Percentiles rank a stretch among this genome's conserved stretches.
phyloP scores from a whole-genome alignment of 2,113 vertebrate genomes.

The Hipposideros armiger region DNA sequence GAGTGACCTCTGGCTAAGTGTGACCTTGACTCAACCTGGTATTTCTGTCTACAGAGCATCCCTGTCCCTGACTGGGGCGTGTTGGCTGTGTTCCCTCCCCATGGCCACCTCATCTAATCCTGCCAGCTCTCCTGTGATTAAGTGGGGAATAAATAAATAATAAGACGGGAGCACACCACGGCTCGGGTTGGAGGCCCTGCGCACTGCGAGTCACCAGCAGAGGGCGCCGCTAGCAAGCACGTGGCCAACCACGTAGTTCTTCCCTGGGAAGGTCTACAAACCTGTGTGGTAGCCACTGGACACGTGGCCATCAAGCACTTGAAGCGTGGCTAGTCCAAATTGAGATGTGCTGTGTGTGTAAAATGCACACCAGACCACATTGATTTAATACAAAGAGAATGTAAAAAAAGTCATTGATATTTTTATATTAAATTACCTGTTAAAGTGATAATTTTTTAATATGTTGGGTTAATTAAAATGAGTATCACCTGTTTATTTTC shows the following conservation, averaged over 20 bases:
- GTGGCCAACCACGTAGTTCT: neutral
- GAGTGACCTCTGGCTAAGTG: neutral
- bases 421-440: neutral
- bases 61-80: neutral
- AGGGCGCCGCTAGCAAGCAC: conserved; percentile 7
- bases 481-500: neutral
- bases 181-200: neutral
- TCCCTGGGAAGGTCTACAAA: neutral
- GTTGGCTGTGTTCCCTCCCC: too few relatives aligned
- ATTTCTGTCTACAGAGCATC: neutral
- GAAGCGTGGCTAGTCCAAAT: neutral
- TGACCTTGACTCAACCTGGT: neutral
- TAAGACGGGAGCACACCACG: too few relatives aligned
- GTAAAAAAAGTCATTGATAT: neutral
- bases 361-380: neutral
- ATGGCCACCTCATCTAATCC: neutral
- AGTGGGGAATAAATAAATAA: neutral
- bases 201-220: neutral
- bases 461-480: conserved; percentile 22
- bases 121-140: neutral
- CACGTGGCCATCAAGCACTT: neutral
- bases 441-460: neutral
- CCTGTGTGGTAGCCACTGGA: neutral
- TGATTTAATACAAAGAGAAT: neutral
- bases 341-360: neutral